Evolutionary conservation across 1,140 invertebrate species (phyloP), one percentile per base, ranked within the genome.

Genomic region (Gonatopus flavifemur): DNA sequence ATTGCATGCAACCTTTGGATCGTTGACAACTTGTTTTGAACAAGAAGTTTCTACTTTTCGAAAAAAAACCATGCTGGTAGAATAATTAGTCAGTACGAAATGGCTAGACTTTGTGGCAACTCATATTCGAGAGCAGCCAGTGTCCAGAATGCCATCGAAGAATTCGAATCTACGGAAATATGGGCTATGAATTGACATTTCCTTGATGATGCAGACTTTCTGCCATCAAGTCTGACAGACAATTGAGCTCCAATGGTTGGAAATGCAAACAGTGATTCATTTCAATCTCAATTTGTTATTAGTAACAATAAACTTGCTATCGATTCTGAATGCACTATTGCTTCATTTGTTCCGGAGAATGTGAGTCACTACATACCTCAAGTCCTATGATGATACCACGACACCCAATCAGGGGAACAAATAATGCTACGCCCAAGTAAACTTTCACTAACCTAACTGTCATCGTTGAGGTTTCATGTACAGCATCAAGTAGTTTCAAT

Each of bases 1-100:
- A 59, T 36, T 65, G 64, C 37, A 33, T 76, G 18, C 70, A 76
- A 46, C 74, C 67, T 18, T 51, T 77, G 5, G 72, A 74, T 44
- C 67, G 33, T 62, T 77, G 5, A 72, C 74, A 47, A 30, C 13
- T 22, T 70, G 58, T 38, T 72, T 59, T 44, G 52, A 57, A 13
- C 43, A 64, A 50, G 63, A 38, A 47, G 31, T 62, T 30, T 37
- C 50, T 20, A 51, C 38, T 21, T 72, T 64, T 49, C 52, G 64
- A 37, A 40, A 50, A n/a, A n/a, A 51, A 51, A 15, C 30, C 57
- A 76, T 57, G 48, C 59, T 38, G 59, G 56, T 7, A 44, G 57
- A 19, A 50, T 57, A 13, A 52, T 70, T 33, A 56, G 63, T 41
- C 56, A 56, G 36, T 55, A 42, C 43, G 60, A 67, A 25, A 42